These are phyloP conservation scores for Rhynchophorus ferrugineus DNA, from an alignment of 1,140 invertebrate genomes.

Conservation along the genomic window DNA sequence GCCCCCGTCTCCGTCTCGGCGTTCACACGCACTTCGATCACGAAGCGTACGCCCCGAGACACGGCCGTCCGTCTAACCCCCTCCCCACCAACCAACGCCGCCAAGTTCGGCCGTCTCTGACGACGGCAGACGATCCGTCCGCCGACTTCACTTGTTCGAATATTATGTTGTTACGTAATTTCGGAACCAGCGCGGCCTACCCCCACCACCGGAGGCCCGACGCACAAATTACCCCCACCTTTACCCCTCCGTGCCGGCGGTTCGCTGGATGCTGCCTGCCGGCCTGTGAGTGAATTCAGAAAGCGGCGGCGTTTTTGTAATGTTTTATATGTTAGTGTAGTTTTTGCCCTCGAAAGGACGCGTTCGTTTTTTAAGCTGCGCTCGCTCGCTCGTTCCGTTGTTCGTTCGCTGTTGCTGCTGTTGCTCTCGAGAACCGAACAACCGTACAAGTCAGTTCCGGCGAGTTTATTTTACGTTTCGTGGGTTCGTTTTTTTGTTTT, in stretches of 20 bases:
- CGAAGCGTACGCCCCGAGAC: background rate
- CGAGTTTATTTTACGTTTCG: too few relatives aligned
- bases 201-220: conserved; percentile 12
- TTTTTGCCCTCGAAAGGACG: conserved; percentile 28
- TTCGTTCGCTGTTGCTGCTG: background rate
- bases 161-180: conserved; percentile 22
- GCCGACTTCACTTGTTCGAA: conserved; percentile 24
- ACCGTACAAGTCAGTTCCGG: too few relatives aligned
- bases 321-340: conserved; percentile 31
- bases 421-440: too few relatives aligned
- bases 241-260: conserved; percentile 18
- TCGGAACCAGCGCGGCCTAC: conserved; percentile 7
- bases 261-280: conserved; percentile 23
- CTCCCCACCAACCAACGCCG: too few relatives aligned
- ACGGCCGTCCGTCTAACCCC: conserved; percentile 1
- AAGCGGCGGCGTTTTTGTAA: conserved; percentile 30
- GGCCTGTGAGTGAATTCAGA: conserved; percentile 23
- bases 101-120: too few relatives aligned
- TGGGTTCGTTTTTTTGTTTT: too few relatives aligned
- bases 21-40: background rate
- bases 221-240: conserved; percentile 24
- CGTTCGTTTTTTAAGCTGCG: conserved; percentile 24
- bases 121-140: conserved; percentile 16
- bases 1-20: background rate
- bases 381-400: conserved; percentile 6